Evolutionary conservation across 2,113 vertebrate genomes (phyloP).

Genomic region (Campylorhamphus procurvoides): DNA sequence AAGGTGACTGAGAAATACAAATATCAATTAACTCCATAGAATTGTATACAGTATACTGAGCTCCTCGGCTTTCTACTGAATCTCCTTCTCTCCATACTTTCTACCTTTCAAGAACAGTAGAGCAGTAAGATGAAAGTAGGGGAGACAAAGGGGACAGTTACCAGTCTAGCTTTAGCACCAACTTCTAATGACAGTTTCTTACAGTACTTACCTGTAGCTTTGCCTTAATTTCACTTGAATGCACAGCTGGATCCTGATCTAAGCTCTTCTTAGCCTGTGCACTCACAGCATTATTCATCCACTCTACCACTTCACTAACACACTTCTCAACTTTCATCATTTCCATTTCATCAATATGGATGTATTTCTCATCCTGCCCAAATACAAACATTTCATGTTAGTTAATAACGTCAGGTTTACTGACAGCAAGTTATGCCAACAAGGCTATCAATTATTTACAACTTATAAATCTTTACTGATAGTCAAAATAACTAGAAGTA

Average conservation of each 20-base stretch:
- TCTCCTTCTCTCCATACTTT: background rate
- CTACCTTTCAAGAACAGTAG: background rate
- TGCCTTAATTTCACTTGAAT: conserved; percentile 73
- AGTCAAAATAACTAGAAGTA: background rate
- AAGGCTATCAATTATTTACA: background rate
- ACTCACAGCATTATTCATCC: conserved; percentile 81
- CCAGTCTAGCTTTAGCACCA: background rate
- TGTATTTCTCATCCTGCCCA: conserved; percentile 79
- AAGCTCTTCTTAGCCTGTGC: conserved; percentile 77
- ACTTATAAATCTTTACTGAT: background rate
- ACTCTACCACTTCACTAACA: conserved; percentile 77
- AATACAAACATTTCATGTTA: background rate
- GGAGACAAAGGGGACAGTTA: background rate
- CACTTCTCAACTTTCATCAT: conserved; percentile 83
- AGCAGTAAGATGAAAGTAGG: background rate
- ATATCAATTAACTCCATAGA: background rate
- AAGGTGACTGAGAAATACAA: background rate
- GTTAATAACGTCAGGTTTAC: background rate
- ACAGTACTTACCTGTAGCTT: conserved; percentile 74
- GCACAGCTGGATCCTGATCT: conserved; percentile 77
- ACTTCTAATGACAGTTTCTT: background rate
- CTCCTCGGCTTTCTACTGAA: background rate
- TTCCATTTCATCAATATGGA: conserved; percentile 79
- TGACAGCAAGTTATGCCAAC: background rate
- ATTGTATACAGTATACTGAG: background rate